Conservation (phyloP, 2,797 vertebrate genomes). For the Sandelia bainsii region DNA sequence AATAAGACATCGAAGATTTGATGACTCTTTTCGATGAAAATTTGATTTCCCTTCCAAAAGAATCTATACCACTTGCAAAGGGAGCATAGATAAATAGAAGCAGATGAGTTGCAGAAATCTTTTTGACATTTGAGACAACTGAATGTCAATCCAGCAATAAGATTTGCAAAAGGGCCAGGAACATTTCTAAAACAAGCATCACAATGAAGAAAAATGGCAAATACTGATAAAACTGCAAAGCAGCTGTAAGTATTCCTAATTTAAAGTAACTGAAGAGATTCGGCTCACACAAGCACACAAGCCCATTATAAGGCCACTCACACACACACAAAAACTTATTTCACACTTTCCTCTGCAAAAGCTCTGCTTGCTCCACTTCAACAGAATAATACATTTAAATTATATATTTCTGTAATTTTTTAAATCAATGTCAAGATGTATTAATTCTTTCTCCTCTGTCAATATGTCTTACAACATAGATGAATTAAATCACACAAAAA, state of each 20-base stretch:
- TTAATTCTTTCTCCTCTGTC: background rate
- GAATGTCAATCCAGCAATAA: background rate
- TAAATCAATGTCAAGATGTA: background rate
- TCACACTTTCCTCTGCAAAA: conserved; percentile 14
- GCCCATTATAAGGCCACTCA: conserved; percentile 50
- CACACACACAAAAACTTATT: conserved; percentile 11
- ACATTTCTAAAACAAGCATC: background rate
- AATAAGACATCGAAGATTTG: conserved; percentile 2
- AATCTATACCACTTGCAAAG: background rate
- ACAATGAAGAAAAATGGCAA: background rate
- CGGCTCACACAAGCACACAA: conserved; percentile 16
- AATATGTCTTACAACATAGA: background rate
- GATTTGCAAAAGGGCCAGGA: background rate
- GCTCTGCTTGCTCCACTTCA: conserved; percentile 13
- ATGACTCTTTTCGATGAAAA: conserved; percentile 19
- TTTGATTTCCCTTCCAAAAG: background rate
- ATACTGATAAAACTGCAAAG: conserved; percentile 11
- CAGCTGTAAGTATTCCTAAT: conserved; percentile 12
- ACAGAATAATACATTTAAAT: conserved; percentile 3
- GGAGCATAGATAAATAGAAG: conserved; percentile 26
- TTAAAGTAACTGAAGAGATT: conserved; percentile 34
- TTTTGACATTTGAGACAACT: background rate
- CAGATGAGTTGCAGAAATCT: conserved; percentile 3
- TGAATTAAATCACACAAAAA: conserved; percentile 3
- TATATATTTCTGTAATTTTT: background rate